A percentile compares a stretch with the other conserved stretches of the same genome.
These are phyloP conservation scores for Drosophila borborema DNA, from an alignment of 2,888 invertebrate genomes.

Conservation along the genomic window DNA sequence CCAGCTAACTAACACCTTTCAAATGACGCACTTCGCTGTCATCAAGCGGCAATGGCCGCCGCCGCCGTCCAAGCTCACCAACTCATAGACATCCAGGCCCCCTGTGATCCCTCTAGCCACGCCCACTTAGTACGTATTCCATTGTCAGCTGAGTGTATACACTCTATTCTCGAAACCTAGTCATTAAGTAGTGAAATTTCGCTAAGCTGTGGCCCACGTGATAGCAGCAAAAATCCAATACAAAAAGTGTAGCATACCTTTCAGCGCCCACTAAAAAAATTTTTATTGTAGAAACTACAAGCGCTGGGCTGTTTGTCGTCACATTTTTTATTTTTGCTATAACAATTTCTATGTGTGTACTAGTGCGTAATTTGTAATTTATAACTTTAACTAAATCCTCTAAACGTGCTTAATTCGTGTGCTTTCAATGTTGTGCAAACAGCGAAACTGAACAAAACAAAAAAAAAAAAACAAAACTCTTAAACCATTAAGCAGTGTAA, in stretches of 20 bases:
- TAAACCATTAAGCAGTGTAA: slow-evolving; percentile 34
- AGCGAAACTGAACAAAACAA: slow-evolving; percentile 36
- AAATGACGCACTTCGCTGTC: slow-evolving; percentile 95
- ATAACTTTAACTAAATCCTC: slow-evolving; percentile 72
- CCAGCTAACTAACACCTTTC: slow-evolving; percentile 91
- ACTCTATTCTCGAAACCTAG: slow-evolving; percentile 52
- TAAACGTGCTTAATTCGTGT: slow-evolving; percentile 64
- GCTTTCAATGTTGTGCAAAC: slow-evolving; percentile 65
- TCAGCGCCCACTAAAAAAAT: slow-evolving; percentile 21
- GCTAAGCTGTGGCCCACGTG: slow-evolving; percentile 44
- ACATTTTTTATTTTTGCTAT: slow-evolving; percentile 34
- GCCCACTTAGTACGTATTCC: slow-evolving; percentile 29
- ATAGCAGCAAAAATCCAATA: slow-evolving; percentile 34
- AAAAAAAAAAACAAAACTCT: slow-evolving; percentile 36
- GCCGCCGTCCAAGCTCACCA: slow-evolving; percentile 80
- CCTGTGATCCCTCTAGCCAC: slow-evolving; percentile 36
- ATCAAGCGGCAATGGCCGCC: slow-evolving; percentile 89
- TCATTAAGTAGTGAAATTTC: slow-evolving; percentile 51
- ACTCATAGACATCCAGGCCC: slow-evolving; percentile 38
- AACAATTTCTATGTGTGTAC: slow-evolving; percentile 54
- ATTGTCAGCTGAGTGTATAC: slow-evolving; percentile 33
- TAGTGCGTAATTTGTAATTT: slow-evolving; percentile 71
- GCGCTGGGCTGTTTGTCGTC: slow-evolving; percentile 7
- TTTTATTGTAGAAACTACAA: slow-evolving; percentile 18
- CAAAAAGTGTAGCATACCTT: slow-evolving; percentile 51